Base-by-base conservation (phyloP, 2,113 vertebrate species). In the Eidolon helvum region DNA sequence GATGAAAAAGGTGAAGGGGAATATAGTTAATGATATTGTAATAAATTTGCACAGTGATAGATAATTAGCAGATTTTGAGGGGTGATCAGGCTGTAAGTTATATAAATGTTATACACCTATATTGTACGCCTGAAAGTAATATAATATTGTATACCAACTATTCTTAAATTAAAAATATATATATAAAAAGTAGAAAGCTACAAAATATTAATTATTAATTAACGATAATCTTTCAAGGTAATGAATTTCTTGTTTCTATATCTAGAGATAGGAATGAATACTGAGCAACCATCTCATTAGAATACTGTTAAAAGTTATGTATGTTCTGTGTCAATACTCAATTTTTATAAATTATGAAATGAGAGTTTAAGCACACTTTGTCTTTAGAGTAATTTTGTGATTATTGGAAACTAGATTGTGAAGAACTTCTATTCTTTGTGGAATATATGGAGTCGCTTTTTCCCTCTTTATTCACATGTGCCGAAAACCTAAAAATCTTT, bases 401-500 rank as follows among this genome's bases (percentile, higher is more conserved):
- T 28, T 1, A 22, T 57, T 90, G n/a, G 50, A 38, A 86, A 80
- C 40, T 80, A 66, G 19, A 66, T 33, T 63, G 3, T 40, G 40
- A 71, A 85, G 26, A 43, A 80, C 22, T 26, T 85, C 77, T 95
- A 22, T 72, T 83, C 38, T 77, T 85, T 57, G 45, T n/a, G 21
- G 4, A 18, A 35, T 68, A 80, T 74, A 68, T 33, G 40, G 9
- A 4, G 2, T 7, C 40, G 30, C 38, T 75, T 53, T 75, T 43
- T 15, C 18, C 45, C 9, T 48, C 26, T 87, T 80, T 15, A n/a
- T 92, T 89, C 24, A 10, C 4, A 55, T 85, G 48, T 86, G 28
- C 24, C 74, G 71, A 87, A 92, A 92, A 71, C 59, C 63, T 71
- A 87, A 95, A 90, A 40, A 28, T 78, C 11, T 63, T 96, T 11